phyloP scores from a whole-genome alignment of 2,888 invertebrate genomes.

The Tridacna gigas region DNA sequence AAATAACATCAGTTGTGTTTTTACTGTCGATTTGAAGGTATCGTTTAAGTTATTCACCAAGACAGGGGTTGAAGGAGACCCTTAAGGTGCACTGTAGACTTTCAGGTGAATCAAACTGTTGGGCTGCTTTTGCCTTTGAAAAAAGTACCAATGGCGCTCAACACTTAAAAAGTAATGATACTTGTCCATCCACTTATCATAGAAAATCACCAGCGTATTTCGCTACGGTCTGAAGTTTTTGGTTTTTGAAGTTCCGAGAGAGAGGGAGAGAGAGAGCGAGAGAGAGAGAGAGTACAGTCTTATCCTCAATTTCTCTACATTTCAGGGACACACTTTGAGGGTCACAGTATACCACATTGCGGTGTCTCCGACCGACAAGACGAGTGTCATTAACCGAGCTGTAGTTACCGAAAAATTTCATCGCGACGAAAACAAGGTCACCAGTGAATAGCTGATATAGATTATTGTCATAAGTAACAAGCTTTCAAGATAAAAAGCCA shows the following conservation, averaged over 20 bases:
- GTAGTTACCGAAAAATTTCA: constrained; percentile 3
- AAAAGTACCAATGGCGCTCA: too few relatives aligned
- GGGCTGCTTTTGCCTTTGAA: too few relatives aligned
- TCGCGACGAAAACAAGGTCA: neutral
- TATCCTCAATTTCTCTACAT: neutral
- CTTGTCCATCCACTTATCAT: too few relatives aligned
- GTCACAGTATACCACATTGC: constrained; percentile 13
- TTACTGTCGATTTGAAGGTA: too few relatives aligned
- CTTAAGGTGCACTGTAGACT: too few relatives aligned
- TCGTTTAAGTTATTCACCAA: too few relatives aligned
- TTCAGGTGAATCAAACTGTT: too few relatives aligned
- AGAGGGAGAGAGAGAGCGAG: too few relatives aligned
- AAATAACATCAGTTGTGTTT: too few relatives aligned
- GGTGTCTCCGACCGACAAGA: constrained; percentile 2
- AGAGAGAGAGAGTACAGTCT: too few relatives aligned
- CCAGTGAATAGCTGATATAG: neutral
- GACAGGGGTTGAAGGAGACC: too few relatives aligned
- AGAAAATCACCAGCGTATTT: constrained; percentile 1
- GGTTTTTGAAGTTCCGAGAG: neutral
- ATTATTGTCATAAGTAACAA: constrained; percentile 27
- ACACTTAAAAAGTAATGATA: neutral
- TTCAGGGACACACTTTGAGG: constrained; percentile 1
- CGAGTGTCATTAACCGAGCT: neutral
- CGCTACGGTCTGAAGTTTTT: neutral
- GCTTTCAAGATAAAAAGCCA: constrained; percentile 8